Conservation (phyloP, 1,140 invertebrate genomes). For the Cydia splendana region DNA sequence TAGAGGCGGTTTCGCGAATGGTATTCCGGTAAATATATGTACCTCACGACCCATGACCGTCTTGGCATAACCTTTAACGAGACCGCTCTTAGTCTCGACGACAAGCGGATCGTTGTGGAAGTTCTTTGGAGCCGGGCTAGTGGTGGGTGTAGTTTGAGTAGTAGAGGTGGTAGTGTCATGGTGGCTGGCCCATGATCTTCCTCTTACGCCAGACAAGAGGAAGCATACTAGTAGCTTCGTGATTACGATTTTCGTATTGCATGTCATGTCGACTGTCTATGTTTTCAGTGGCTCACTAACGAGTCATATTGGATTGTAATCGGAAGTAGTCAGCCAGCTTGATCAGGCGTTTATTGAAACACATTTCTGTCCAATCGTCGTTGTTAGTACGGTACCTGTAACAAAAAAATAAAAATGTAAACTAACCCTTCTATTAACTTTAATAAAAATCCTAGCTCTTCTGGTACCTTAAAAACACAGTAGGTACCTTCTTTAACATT, state of each 20-base stretch:
- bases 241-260: slow-evolving; percentile 64
- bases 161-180: slow-evolving; percentile 78
- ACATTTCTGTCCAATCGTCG: slow-evolving; percentile 61
- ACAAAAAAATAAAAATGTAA: slow-evolving; percentile 43
- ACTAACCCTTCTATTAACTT: no score
- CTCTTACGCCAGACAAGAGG: slow-evolving; percentile 54
- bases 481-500: no score
- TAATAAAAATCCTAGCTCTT: no score
- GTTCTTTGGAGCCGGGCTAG: slow-evolving; percentile 77
- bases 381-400: slow-evolving; percentile 52
- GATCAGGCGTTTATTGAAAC: slow-evolving; percentile 69
- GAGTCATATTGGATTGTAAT: slow-evolving; percentile 56
- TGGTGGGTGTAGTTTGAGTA: slow-evolving; percentile 77
- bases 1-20: slow-evolving; percentile 95
- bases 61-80: slow-evolving; percentile 88
- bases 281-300: slow-evolving; percentile 47
- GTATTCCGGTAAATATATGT: slow-evolving; percentile 95
- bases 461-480: no score
- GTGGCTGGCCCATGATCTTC: slow-evolving; percentile 78
- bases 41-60: slow-evolving; percentile 90
- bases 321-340: slow-evolving; percentile 69
- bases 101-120: slow-evolving; percentile 86
- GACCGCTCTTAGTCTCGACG: slow-evolving; percentile 89
- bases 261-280: slow-evolving; percentile 57
- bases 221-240: slow-evolving; percentile 68